Base-by-base conservation (phyloP, 2,113 vertebrate genomes). In the Gymnogyps californianus region DNA sequence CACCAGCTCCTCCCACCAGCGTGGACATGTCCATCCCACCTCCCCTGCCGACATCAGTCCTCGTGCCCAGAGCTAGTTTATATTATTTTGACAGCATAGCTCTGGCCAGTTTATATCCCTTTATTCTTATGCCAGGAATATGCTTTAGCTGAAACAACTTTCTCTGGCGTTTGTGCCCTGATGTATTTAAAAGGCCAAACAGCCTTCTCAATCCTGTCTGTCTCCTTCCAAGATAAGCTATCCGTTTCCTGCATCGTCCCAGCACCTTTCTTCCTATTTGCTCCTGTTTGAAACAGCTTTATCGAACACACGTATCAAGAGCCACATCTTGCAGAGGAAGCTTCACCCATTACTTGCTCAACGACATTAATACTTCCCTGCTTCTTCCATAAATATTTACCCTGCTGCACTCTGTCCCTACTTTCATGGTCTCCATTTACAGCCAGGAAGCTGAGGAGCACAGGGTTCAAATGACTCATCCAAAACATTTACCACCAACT, bases 261-360 rank as follows among this genome's bases (percentile, higher is more conserved):
- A 64, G 20, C 0, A 0, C 13, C 32, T 89, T 85, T 61, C 75
- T 86, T 72, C 8, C 0, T n/a, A n/a, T 38, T 88, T 55, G 36
- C 14, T 93, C 26, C 29, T 26, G 11, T 65, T 38, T 80, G 36
- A 70, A 90, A 57, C 49, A 54, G 6, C 15, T 90, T 81, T 77
- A 36, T 54, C 4, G 1, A 61, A 17, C 3, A 1, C 1, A 0
- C 0, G 0, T 54, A 61, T 12, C 2, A 1, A 86, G 38, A 76
- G 11, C 16, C 61, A 61, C 34, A 17, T 12, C n/a, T 72, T 72
- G 19, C 49, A 80, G 34, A 83, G 24, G 31, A 83, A 86, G 16
- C 13, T 83, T 83, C 0, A 1, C 46, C 49, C 15, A 21, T 59
- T 1, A 42, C 61, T 59, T 83, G 21, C 20, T 55, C 55, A 46